phyloP scores from a whole-genome alignment of 2,888 invertebrate species.

The Chaetoderma sp. region DNA sequence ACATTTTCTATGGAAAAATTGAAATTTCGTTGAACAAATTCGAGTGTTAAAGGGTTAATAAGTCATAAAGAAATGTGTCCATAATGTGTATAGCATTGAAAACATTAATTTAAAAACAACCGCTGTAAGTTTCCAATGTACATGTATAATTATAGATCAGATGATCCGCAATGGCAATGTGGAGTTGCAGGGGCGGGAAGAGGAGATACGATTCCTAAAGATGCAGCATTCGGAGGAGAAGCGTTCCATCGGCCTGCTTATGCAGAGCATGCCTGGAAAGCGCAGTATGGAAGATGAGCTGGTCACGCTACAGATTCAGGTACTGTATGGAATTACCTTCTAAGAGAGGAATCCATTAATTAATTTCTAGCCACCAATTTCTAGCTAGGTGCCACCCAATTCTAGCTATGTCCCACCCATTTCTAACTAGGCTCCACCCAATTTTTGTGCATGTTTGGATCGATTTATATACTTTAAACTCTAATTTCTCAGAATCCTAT shows the following conservation, averaged over 20 bases:
- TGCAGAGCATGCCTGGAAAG: constrained; percentile 62
- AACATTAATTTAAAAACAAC: too few relatives aligned
- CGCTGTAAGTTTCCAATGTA: too few relatives aligned
- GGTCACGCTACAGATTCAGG: constrained; percentile 66
- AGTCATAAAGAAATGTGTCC: too few relatives aligned
- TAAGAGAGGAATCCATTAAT: neutral
- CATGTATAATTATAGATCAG: constrained; percentile 64
- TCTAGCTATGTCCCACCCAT: too few relatives aligned
- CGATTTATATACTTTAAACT: too few relatives aligned
- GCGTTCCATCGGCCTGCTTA: constrained; percentile 57
- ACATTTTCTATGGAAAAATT: too few relatives aligned
- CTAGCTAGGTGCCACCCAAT: neutral
- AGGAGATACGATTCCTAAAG: constrained; percentile 66
- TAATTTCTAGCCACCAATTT: neutral
- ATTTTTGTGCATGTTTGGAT: too few relatives aligned
- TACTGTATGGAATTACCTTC: constrained; percentile 28
- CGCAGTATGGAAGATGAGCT: constrained; percentile 60
- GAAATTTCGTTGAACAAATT: too few relatives aligned
- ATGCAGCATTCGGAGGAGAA: constrained; percentile 64
- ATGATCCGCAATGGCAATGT: constrained; percentile 68
- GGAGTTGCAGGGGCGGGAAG: constrained; percentile 65
- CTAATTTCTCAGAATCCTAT: too few relatives aligned
- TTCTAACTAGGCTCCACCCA: too few relatives aligned
- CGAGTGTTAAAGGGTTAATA: too few relatives aligned
- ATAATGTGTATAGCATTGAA: too few relatives aligned